phyloP scores from a whole-genome alignment of 2,888 invertebrate genomes.

The Lasioglossum lativentre region DNA sequence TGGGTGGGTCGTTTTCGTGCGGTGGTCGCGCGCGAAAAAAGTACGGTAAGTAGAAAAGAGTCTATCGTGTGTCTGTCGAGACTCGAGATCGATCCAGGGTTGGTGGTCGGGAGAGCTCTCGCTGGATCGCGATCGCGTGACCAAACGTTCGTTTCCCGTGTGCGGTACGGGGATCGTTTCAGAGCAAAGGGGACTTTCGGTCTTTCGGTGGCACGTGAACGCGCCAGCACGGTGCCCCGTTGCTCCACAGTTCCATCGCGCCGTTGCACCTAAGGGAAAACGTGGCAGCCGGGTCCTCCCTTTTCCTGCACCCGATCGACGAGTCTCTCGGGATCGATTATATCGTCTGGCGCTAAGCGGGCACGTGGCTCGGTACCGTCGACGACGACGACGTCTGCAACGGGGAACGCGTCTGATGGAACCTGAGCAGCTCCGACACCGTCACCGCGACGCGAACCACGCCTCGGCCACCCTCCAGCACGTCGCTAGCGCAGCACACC shows the following conservation, averaged over 20 bases:
- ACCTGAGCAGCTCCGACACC: slow-evolving; percentile 92
- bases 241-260: slow-evolving; percentile 8
- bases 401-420: slow-evolving; percentile 86
- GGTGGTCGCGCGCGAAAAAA: not conserved
- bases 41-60: slow-evolving; percentile 13
- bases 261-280: not conserved
- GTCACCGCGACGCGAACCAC: slow-evolving; percentile 95
- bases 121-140: not conserved
- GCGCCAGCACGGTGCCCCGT: slow-evolving; percentile 2
- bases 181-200: not conserved
- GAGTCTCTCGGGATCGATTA: slow-evolving; percentile 53
- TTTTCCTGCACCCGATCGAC: slow-evolving; percentile 7
- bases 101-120: not conserved
- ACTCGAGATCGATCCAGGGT: not conserved
- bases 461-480: slow-evolving; percentile 96
- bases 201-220: not conserved
- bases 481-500: slow-evolving; percentile 95
- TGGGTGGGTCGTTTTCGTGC: not conserved
- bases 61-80: not conserved
- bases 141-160: not conserved
- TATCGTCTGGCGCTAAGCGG: slow-evolving; percentile 78
- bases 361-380: slow-evolving; percentile 76
- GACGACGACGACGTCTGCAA: slow-evolving; percentile 75
- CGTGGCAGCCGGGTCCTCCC: slow-evolving; percentile 8
- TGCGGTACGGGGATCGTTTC: not conserved